Evolutionary conservation across 2,797 vertebrate species (phyloP).

Genomic region (Syndactyla subalaris): DNA sequence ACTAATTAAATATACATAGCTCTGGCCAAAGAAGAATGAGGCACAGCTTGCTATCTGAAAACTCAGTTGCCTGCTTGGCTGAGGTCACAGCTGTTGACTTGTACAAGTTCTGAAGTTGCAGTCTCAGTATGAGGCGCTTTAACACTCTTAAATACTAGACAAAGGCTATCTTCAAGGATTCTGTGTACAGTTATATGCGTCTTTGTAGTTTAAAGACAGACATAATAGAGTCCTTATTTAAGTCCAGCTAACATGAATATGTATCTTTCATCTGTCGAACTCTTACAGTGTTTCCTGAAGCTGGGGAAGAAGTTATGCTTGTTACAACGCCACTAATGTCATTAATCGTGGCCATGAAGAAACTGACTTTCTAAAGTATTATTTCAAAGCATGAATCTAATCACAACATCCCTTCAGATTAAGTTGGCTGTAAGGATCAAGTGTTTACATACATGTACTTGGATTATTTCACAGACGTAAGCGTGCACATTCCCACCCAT

Average conservation of each 20-base stretch:
- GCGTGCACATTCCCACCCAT: accelerated
- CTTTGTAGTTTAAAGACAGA: background rate
- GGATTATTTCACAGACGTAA: background rate
- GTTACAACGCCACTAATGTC: background rate
- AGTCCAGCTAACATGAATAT: background rate
- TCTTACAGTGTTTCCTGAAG: background rate
- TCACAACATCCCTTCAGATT: background rate
- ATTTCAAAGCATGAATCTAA: background rate
- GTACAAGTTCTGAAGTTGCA: constrained; percentile 45
- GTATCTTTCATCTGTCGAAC: background rate
- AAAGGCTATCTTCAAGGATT: constrained; percentile 31
- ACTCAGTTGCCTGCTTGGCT: constrained; percentile 85
- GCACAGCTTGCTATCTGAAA: constrained; percentile 94
- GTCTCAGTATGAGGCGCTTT: constrained; percentile 31
- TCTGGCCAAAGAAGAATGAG: constrained; percentile 88
- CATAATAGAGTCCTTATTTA: background rate
- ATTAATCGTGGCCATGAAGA: background rate
- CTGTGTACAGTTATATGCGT: background rate
- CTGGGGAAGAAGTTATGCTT: background rate
- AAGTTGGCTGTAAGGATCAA: background rate
- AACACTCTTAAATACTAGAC: constrained; percentile 39
- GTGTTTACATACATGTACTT: background rate
- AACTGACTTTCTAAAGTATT: background rate
- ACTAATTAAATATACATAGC: constrained; percentile 95
- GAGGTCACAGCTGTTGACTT: constrained; percentile 90